phyloP scores from a whole-genome alignment of 2,113 vertebrate species.

The Gallinago paraguaiae region DNA sequence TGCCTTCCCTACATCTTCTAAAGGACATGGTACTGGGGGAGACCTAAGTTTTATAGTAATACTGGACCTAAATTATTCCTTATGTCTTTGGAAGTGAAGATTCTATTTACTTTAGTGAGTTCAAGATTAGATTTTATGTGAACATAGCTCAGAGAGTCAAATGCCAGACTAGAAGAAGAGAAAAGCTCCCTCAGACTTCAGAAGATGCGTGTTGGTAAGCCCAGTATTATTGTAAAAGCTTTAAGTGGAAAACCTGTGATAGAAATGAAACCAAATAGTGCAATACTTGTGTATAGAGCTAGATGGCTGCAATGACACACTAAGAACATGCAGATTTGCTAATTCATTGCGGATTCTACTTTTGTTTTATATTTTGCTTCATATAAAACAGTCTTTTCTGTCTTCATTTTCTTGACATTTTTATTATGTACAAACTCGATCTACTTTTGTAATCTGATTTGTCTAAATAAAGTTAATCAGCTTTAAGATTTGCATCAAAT shows the following conservation, averaged over 20 bases:
- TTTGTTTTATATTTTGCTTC: not conserved
- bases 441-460: not conserved
- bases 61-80: not conserved
- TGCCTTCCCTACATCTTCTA: not conserved
- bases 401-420: conserved; percentile 32
- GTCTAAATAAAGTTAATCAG: not conserved
- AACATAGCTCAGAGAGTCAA: not conserved
- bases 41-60: not conserved
- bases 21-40: not conserved
- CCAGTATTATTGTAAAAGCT: not conserved
- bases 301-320: conserved; percentile 61
- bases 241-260: not conserved
- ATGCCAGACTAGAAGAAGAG: not conserved
- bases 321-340: not conserved
- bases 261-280: not conserved
- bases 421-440: not conserved
- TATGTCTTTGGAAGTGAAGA: not conserved
- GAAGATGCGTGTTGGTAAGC: not conserved
- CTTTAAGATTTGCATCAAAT: not conserved
- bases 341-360: not conserved
- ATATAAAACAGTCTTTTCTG: not conserved
- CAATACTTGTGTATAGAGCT: not conserved
- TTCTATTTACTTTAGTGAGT: not conserved
- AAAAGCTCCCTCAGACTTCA: not conserved
- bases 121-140: not conserved